Evolutionary conservation across 1,140 invertebrate genomes (phyloP).

Genomic region (Thaumatotibia leucotreta): DNA sequence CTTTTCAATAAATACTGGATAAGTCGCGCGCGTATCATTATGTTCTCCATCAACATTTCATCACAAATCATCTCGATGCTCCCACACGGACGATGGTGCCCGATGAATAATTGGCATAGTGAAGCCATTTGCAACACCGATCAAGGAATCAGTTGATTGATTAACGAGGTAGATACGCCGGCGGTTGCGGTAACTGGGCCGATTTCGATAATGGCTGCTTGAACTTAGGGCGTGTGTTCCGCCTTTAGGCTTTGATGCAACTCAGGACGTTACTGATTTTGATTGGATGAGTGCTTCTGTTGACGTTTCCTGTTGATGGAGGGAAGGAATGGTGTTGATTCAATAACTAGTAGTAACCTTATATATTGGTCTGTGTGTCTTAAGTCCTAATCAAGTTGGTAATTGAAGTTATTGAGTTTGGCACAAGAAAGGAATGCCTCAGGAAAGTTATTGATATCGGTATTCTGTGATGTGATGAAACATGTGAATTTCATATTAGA

Average conservation of each 20-base stretch:
- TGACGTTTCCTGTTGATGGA: neutral
- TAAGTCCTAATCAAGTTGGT: too few species aligned
- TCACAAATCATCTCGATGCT: slow-evolving; percentile 34
- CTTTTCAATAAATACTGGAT: neutral
- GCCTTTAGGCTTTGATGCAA: neutral
- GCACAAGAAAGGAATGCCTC: too few species aligned
- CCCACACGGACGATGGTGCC: slow-evolving; percentile 41
- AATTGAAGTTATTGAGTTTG: too few species aligned
- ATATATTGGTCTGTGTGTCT: too few species aligned
- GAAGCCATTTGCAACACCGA: slow-evolving; percentile 31
- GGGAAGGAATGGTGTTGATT: neutral
- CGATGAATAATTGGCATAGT: slow-evolving; percentile 26
- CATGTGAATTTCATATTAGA: neutral
- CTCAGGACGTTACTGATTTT: neutral
- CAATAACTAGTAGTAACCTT: neutral
- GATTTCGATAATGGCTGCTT: slow-evolving; percentile 32
- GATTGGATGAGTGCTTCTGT: neutral
- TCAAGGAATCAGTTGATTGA: slow-evolving; percentile 31
- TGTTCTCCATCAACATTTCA: neutral
- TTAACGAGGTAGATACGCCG: slow-evolving; percentile 32
- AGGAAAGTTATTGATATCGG: too few species aligned
- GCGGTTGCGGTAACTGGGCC: slow-evolving; percentile 32
- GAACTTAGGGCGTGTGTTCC: slow-evolving; percentile 4
- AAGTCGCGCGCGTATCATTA: neutral
- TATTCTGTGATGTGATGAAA: too few species aligned